A percentile compares a stretch with the other conserved stretches of the same genome.
Evolutionary conservation across 2,797 vertebrate species (phyloP).

Genomic region (Cottoperca gobio): DNA sequence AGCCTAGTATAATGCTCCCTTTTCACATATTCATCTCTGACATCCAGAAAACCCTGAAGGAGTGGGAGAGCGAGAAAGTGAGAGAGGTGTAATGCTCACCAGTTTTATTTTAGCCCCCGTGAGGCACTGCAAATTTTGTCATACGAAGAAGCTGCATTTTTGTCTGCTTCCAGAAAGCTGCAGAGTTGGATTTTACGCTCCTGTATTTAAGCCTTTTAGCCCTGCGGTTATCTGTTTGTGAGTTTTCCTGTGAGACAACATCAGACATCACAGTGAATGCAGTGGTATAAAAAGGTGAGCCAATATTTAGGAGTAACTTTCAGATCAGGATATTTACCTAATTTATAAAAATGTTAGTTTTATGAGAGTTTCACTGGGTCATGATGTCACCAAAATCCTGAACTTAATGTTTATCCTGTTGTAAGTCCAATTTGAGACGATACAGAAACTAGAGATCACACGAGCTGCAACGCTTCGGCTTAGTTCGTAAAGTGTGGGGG

Average conservation of each 20-base stretch:
- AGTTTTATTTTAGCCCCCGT: conserved; percentile 80
- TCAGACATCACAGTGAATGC: conserved; percentile 52
- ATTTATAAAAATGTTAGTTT: too few species aligned
- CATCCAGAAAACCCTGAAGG: conserved; percentile 64
- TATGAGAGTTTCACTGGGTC: not conserved
- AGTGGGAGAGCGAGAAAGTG: conserved; percentile 35
- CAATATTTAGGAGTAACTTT: conserved; percentile 32
- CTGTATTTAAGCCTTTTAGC: conserved; percentile 58
- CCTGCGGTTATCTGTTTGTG: conserved; percentile 50
- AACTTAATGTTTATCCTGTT: not conserved
- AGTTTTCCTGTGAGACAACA: conserved; percentile 53
- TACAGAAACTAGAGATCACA: not conserved
- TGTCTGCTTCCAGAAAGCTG: conserved; percentile 70
- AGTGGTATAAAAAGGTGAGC: conserved; percentile 39
- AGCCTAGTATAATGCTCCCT: conserved; percentile 68
- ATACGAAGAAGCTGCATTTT: conserved; percentile 65
- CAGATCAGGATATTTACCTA: too few species aligned
- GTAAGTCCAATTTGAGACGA: not conserved
- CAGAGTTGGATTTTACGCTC: conserved; percentile 57
- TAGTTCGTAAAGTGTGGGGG: too few species aligned
- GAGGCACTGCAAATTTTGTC: conserved; percentile 79
- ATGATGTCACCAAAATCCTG: not conserved
- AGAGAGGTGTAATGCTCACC: conserved; percentile 58
- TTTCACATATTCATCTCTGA: conserved; percentile 78
- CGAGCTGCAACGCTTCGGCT: too few species aligned